A percentile compares a stretch with the other conserved stretches of the same genome.
phyloP scores from a whole-genome alignment of 2,797 vertebrate species.

The Holocentrus rufus region DNA sequence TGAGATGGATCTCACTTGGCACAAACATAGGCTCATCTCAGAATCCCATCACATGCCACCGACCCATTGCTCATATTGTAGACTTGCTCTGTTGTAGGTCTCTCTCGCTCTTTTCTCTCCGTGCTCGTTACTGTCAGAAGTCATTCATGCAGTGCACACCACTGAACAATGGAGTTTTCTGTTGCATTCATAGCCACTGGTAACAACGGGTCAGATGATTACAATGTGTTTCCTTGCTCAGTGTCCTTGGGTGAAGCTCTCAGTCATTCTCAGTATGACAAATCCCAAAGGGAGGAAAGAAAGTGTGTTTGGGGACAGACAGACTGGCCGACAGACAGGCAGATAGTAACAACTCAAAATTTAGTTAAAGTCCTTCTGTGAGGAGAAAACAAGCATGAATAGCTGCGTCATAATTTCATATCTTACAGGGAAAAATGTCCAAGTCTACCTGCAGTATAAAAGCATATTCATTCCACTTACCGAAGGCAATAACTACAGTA shows the following conservation, averaged over 20 bases:
- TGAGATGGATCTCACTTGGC: too few relatives aligned
- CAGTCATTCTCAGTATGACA: neutral
- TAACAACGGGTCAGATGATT: constrained; percentile 34
- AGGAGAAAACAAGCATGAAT: neutral
- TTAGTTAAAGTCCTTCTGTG: neutral
- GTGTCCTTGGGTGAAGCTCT: too few relatives aligned
- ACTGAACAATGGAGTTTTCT: constrained; percentile 11
- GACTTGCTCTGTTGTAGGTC: neutral
- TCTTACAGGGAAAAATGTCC: neutral
- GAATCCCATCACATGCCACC: neutral
- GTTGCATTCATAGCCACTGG: constrained; percentile 7
- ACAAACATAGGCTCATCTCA: neutral
- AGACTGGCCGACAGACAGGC: neutral
- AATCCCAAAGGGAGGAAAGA: neutral
- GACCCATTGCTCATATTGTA: neutral
- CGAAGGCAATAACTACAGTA: neutral
- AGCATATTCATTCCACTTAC: neutral
- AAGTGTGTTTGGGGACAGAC: neutral
- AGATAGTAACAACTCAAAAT: constrained; percentile 4
- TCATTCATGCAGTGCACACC: constrained; percentile 4
- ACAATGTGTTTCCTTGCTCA: constrained; percentile 8
- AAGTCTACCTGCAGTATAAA: neutral
- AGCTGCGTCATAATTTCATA: neutral
- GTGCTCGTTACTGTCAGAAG: constrained; percentile 5
- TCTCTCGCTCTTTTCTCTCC: neutral